Percentiles rank a stretch among this genome's conserved stretches.
Conservation (phyloP, 2,797 vertebrate species). For the Danio kyathit region DNA sequence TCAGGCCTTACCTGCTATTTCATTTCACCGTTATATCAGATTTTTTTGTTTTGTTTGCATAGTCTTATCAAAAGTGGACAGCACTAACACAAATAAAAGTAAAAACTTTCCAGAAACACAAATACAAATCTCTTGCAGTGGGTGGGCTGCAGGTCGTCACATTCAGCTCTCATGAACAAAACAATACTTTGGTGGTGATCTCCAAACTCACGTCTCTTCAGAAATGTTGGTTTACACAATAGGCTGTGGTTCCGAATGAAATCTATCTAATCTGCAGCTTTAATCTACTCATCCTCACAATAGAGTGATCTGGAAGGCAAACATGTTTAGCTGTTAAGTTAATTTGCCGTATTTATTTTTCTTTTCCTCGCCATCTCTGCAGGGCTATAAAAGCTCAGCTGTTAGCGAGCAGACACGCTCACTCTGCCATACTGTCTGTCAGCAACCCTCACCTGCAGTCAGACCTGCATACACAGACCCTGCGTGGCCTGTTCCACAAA, state of each 20-base stretch:
- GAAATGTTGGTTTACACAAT: conserved; percentile 43
- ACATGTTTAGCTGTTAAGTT: conserved; percentile 61
- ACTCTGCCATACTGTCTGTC: conserved; percentile 10
- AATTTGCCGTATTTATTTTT: conserved; percentile 57
- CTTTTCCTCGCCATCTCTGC: conserved; percentile 29
- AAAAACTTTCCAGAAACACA: neutral
- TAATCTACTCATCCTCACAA: conserved; percentile 71
- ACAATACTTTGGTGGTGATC: conserved; percentile 44
- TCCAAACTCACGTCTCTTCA: conserved; percentile 38
- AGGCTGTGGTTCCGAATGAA: conserved; percentile 53
- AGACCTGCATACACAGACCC: conserved; percentile 8
- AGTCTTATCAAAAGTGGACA: neutral
- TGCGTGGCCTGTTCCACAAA: conserved; percentile 33
- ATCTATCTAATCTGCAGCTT: conserved; percentile 68
- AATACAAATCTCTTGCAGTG: conserved; percentile 17
- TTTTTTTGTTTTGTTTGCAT: neutral
- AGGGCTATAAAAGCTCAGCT: conserved; percentile 24
- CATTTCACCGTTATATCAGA: neutral
- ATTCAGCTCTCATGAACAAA: conserved; percentile 1
- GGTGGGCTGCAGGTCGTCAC: conserved; percentile 13
- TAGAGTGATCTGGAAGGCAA: conserved; percentile 63
- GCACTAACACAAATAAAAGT: neutral
- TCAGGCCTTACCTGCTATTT: conserved; percentile 27
- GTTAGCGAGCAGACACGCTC: neutral
- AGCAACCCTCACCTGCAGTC: conserved; percentile 35